A percentile compares a stretch with the other conserved stretches of the same genome.
These are phyloP conservation scores for Spea hammondii DNA, from an alignment of 2,797 vertebrate species.

Conservation along the genomic window DNA sequence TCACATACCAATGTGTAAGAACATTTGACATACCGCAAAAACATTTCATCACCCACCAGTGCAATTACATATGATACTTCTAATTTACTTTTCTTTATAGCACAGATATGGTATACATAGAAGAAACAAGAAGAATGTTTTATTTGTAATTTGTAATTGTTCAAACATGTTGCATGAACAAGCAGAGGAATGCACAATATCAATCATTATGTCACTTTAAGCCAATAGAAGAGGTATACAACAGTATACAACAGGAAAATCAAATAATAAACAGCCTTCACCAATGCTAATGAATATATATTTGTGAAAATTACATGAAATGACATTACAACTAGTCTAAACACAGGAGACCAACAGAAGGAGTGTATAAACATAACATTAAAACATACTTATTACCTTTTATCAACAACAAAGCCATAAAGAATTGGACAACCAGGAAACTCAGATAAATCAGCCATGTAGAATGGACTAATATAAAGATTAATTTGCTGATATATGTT, in stretches of 20 bases:
- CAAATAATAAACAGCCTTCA: conserved; percentile 37
- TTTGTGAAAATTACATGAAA: conserved; percentile 6
- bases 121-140: conserved; percentile 1
- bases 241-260: conserved; percentile 28
- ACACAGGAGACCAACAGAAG: conserved; percentile 6
- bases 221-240: conserved; percentile 1
- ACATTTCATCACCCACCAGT: background rate
- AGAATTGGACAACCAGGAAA: conserved; percentile 10
- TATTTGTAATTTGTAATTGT: conserved; percentile 10
- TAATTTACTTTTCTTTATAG: conserved; percentile 4
- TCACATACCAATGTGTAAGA: too few species aligned
- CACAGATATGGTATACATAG: background rate
- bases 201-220: conserved; percentile 37
- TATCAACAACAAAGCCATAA: conserved; percentile 25
- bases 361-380: conserved; percentile 22
- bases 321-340: conserved; percentile 38
- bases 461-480: conserved; percentile 37
- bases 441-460: conserved; percentile 8
- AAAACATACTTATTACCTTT: conserved; percentile 10
- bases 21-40: too few species aligned
- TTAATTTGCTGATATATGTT: conserved; percentile 26
- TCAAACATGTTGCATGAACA: background rate
- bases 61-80: conserved; percentile 4
- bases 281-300: conserved; percentile 1
- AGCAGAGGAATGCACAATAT: conserved; percentile 8